These are phyloP conservation scores for Drosophila pruinosa DNA, from an alignment of 1,140 invertebrate genomes.

Conservation along the genomic window DNA sequence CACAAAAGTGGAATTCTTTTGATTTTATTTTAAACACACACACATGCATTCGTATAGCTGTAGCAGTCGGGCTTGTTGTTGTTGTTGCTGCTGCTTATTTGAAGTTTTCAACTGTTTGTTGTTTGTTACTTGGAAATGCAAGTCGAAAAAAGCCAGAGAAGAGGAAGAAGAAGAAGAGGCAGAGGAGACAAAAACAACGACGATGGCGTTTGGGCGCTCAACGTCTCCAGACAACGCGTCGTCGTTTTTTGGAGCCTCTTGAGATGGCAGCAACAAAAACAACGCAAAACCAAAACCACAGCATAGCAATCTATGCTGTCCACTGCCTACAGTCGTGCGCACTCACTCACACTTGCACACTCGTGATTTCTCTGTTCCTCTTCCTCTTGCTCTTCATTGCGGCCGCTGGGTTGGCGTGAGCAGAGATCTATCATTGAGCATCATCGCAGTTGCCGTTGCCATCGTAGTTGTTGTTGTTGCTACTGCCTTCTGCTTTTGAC, in stretches of 20 bases:
- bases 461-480: neutral
- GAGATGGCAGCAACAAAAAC: conserved; percentile 3
- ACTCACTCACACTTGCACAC: neutral
- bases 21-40: conserved; percentile 62
- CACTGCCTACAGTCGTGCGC: conserved; percentile 15
- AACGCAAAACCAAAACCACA: neutral
- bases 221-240: conserved; percentile 53
- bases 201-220: conserved; percentile 3
- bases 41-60: conserved; percentile 1
- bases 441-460: conserved; percentile 8
- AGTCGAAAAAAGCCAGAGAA: conserved; percentile 43
- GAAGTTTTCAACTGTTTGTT: conserved; percentile 47
- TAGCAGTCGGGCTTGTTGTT: conserved; percentile 56
- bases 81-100: conserved; percentile 35
- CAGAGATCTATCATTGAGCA: conserved; percentile 43
- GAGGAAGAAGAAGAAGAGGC: neutral
- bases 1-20: conserved; percentile 79
- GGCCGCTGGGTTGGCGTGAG: neutral
- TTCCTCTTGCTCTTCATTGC: neutral
- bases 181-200: conserved; percentile 27
- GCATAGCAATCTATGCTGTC: conserved; percentile 15
- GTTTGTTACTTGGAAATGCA: conserved; percentile 75
- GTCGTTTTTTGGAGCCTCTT: conserved; percentile 26
- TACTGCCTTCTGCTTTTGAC: conserved; percentile 17
- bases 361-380: neutral